Evolutionary conservation across 2,888 invertebrate species (phyloP), one percentile per base, ranked within the genome.

Genomic region (Cheilosia scutellata): DNA sequence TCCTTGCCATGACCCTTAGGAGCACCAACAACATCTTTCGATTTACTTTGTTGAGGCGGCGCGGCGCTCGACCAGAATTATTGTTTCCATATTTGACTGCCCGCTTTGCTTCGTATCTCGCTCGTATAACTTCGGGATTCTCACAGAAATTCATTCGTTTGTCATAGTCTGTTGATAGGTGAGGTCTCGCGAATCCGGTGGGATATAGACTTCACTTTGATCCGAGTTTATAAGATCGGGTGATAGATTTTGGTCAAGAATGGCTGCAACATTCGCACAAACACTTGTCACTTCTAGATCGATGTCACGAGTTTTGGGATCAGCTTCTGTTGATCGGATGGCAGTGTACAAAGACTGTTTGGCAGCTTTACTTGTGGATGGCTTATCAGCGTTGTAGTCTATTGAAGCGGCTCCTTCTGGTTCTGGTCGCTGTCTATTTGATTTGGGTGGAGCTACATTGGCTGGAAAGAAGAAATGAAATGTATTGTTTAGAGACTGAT

Each of bases 231-330:
- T 89, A 33, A 93, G 84, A 88, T 92, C 92, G 0, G 92, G 92
- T 9, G 92, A 92, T 20, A 92, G 87, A 88, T 92, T 92, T 20
- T 90, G 95, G 91, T 98, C 98, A 62, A 98, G 92, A 79, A 98
- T 93, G 60, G 96, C 96, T 90, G 97, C 95, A 79, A 98, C n/a
- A n/a, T n/a, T 96, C 3, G 97, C 97, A 88, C 94, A 88, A 37
- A 94, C 93, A 27, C 91, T 90, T 9, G 90, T 87, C 33, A 94
- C 93, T 88, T 93, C 92, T 16, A 90, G 78, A 75, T 93, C 93
- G 51, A 93, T 89, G 71, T 92, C 90, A 31, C 92, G 89, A 4
- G 7, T 7, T 20, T 20, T 53, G 9, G 74, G 40, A 5, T 51
- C 63, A 2, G 9, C 42, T 2, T 29, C 58, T 2, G 31, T 27